A percentile compares a stretch with the other conserved stretches of the same genome.
Conservation (phyloP, 2,888 invertebrate species). For the Watsonalla cultraria region DNA sequence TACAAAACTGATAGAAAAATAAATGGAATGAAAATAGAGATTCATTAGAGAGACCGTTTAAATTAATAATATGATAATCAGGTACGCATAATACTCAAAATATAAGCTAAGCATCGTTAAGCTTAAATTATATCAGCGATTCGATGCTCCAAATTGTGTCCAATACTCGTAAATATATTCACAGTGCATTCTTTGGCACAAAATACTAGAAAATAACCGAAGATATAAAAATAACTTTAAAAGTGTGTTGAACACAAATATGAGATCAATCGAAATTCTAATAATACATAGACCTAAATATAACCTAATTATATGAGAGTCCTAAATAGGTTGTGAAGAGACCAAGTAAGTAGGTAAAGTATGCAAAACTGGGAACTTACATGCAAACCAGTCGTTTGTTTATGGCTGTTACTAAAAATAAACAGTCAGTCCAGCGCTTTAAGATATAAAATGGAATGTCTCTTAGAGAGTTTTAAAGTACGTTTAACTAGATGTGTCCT, state of each 20-base stretch:
- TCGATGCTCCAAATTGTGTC: not conserved
- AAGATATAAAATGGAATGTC: slow-evolving; percentile 31
- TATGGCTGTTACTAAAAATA: slow-evolving; percentile 7
- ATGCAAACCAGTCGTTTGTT: not conserved
- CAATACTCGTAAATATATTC: slow-evolving; percentile 1
- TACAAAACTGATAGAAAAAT: slow-evolving; percentile 5
- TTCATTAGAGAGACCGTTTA: not conserved
- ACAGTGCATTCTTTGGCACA: slow-evolving; percentile 40
- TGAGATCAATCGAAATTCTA: slow-evolving; percentile 31
- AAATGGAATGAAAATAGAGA: slow-evolving; percentile 3
- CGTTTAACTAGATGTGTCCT: slow-evolving; percentile 13
- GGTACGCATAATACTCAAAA: slow-evolving; percentile 19
- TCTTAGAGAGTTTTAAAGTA: slow-evolving; percentile 38
- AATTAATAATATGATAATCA: slow-evolving; percentile 9
- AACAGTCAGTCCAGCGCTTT: slow-evolving; percentile 21
- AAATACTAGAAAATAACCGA: slow-evolving; percentile 20
- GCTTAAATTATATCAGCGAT: not conserved
- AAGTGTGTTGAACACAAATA: slow-evolving; percentile 13
- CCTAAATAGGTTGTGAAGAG: not conserved
- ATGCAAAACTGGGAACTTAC: not conserved
- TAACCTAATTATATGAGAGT: not conserved
- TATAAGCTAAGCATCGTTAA: slow-evolving; percentile 5
- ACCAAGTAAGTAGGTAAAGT: not conserved
- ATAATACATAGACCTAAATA: slow-evolving; percentile 6
- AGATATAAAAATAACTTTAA: slow-evolving; percentile 12